Conservation (phyloP, 1,140 invertebrate species). For the Solen grandis region DNA sequence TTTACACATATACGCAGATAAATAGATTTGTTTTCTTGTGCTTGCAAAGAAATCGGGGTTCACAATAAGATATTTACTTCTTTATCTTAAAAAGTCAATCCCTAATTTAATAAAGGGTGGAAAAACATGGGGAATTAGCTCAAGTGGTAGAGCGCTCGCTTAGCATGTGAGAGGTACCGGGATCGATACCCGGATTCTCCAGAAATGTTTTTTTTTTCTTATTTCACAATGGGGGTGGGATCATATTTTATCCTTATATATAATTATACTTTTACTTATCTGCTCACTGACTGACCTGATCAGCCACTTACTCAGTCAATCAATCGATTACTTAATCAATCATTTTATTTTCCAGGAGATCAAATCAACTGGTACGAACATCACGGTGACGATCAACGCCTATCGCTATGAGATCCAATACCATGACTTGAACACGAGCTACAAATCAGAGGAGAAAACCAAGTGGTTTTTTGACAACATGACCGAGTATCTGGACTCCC, state of each 20-base stretch:
- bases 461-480: slow-evolving; percentile 72
- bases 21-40: no score
- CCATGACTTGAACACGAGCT: slow-evolving; percentile 53
- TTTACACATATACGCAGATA: no score
- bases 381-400: slow-evolving; percentile 37
- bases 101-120: no score
- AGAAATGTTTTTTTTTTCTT: slow-evolving; percentile 70
- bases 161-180: slow-evolving; percentile 93
- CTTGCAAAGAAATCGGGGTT: no score
- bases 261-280: no score
- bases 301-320: no score
- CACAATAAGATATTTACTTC: no score
- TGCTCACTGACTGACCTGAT: no score
- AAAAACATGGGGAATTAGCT: slow-evolving; percentile 90
- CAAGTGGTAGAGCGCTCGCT: slow-evolving; percentile 94
- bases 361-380: slow-evolving; percentile 40
- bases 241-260: no score
- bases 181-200: slow-evolving; percentile 91
- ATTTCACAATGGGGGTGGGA: no score
- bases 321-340: no score
- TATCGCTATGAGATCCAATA: slow-evolving; percentile 56
- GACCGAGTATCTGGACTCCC: slow-evolving; percentile 71
- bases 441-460: slow-evolving; percentile 52
- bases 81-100: no score
- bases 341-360: slow-evolving; percentile 62